These are phyloP conservation scores for Takifugu ocellatus DNA, from an alignment of 2,797 vertebrate genomes.

Conservation along the genomic window DNA sequence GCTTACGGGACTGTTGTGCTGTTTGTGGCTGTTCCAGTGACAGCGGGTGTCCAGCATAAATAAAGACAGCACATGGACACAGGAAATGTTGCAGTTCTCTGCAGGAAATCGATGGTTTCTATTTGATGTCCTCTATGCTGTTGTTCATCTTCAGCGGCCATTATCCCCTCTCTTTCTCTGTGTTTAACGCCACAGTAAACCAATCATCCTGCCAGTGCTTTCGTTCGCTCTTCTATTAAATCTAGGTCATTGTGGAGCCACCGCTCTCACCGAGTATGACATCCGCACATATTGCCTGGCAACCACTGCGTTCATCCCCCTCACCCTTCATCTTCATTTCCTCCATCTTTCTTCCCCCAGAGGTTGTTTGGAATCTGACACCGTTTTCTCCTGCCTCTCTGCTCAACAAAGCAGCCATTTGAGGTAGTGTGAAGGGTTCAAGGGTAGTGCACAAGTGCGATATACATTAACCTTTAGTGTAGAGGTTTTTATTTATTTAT, in stretches of 20 bases:
- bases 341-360: slow-evolving; percentile 48
- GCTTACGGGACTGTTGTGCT: no score
- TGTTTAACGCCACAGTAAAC: no score
- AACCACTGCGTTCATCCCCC: slow-evolving; percentile 30
- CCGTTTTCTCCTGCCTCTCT: neutral
- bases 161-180: slow-evolving; percentile 10
- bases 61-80: slow-evolving; percentile 14
- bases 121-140: no score
- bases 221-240: slow-evolving; percentile 47
- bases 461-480: no score
- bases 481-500: no score
- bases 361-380: slow-evolving; percentile 16
- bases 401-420: no score
- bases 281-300: slow-evolving; percentile 57
- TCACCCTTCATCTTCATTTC: slow-evolving; percentile 23
- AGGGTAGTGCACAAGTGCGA: no score
- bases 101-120: no score
- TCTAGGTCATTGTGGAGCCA: slow-evolving; percentile 75
- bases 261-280: slow-evolving; percentile 62
- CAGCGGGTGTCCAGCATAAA: neutral
- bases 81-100: slow-evolving; percentile 37
- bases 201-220: no score
- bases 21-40: no score
- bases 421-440: neutral
- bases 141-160: neutral